Base-by-base conservation (phyloP, 2,888 invertebrate genomes). In the Carterocephalus palaemon region DNA sequence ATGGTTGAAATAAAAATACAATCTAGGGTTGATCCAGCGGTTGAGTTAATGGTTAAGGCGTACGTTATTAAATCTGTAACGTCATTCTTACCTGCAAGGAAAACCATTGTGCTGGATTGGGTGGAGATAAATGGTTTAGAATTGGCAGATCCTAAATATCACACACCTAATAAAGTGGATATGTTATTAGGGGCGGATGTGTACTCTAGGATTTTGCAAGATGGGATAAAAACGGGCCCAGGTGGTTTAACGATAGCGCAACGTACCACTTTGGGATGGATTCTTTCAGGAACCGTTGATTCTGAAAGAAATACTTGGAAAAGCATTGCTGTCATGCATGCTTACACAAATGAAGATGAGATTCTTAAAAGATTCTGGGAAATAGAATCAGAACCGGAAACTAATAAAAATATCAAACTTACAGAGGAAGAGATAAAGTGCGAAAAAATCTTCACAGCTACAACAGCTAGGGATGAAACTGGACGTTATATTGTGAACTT, bases 341-440 rank as follows among this genome's bases (percentile, higher is more conserved):
- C 42, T 1, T 29, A 50, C 1, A 0, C 45, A 0, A 34, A 33
- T 5, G 39, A 54, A 4, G 53, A 56, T 9, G 16, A 19, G 9
- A 24, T 24, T 2, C 6, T 53, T 1, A 51, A 50, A 16, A 40
- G 10, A 9, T 57, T 57, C 46, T 60, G 56, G 57, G 56, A 59
- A 17, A 1, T 60, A 3, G 61, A 62, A 43, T 32, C 53, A 0
- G 54, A 57, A 16, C 36, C 41, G 4, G 26, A 12, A 7, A 8
- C 10, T 2, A 31, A 16, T 31, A n/a, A 2, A 5, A 40, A 38
- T 1, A 52, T 38, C 20, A 13, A 41, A 2, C 43, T 55, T 2
- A 51, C 56, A 3, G 17, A n/a, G 1, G 56, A 57, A 34, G 57
- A 59, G 24, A 29, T 50, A 19, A 22, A 4, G 1, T 60, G 53